Conservation (phyloP, 2,797 vertebrate genomes). For the Phalanger gymnotis region DNA sequence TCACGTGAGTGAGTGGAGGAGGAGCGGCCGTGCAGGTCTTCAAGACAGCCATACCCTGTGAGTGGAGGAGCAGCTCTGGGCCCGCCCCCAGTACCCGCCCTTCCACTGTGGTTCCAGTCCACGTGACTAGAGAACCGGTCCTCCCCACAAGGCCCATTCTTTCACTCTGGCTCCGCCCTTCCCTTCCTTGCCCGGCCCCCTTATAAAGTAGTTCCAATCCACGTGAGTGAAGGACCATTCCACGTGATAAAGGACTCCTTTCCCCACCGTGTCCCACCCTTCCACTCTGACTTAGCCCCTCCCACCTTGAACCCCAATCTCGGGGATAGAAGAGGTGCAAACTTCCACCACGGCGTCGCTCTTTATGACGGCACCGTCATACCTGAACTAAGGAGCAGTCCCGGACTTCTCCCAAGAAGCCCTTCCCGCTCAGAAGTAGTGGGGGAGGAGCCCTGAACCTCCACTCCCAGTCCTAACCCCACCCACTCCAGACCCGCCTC, state of each 20-base stretch:
- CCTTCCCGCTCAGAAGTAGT: too few relatives aligned
- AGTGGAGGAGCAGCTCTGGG: not conserved
- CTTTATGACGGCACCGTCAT: not conserved
- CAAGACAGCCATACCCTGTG: not conserved
- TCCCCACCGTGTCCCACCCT: not conserved
- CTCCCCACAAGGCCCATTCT: too few relatives aligned
- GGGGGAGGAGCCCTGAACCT: too few relatives aligned
- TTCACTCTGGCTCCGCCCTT: too few relatives aligned
- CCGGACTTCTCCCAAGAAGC: too few relatives aligned
- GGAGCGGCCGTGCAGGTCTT: too few relatives aligned
- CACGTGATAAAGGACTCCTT: not conserved
- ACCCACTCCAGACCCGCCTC: too few relatives aligned
- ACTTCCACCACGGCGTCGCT: accelerated
- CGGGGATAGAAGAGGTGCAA: not conserved
- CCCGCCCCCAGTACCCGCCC: not conserved
- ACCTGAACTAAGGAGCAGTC: too few relatives aligned
- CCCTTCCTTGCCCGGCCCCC: not conserved
- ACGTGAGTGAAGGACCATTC: not conserved
- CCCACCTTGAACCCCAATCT: not conserved
- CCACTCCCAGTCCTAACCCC: too few relatives aligned
- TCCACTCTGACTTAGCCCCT: not conserved
- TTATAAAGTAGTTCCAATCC: not conserved
- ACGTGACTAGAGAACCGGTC: too few relatives aligned
- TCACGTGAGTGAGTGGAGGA: too few relatives aligned
- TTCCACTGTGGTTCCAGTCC: too few relatives aligned